These are phyloP conservation scores for Tryphoninae sp. DNA, from an alignment of 2,888 invertebrate species.

Conservation along the genomic window DNA sequence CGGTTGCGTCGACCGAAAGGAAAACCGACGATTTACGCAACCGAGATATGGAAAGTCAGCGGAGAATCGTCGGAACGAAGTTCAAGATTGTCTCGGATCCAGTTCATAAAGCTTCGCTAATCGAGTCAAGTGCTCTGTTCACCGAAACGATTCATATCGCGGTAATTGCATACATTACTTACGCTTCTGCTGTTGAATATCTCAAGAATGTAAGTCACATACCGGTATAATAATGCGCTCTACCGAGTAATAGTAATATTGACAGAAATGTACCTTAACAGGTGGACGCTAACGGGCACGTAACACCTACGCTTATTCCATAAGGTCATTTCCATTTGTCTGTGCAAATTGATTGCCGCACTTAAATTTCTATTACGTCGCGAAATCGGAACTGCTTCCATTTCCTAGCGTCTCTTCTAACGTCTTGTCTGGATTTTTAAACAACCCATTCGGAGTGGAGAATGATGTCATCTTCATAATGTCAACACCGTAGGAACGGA, in stretches of 20 bases:
- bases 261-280: constrained; percentile 43
- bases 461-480: not conserved
- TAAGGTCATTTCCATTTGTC: constrained; percentile 59
- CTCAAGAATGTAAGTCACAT: constrained; percentile 24
- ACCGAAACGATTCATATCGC: constrained; percentile 8
- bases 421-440: constrained; percentile 18
- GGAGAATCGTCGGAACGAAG: not conserved
- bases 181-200: not conserved
- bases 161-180: not conserved
- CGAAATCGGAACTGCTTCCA: constrained; percentile 34
- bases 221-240: not conserved
- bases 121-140: constrained; percentile 21
- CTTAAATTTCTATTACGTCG: constrained; percentile 44
- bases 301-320: constrained; percentile 29
- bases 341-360: constrained; percentile 39
- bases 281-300: constrained; percentile 31
- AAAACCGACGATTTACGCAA: constrained; percentile 7
- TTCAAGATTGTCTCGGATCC: constrained; percentile 34
- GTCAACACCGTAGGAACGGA: not conserved
- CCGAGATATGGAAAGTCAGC: constrained; percentile 1
- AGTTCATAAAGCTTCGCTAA: constrained; percentile 27
- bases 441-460: not conserved
- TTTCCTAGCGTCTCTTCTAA: not conserved
- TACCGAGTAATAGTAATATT: constrained; percentile 33
- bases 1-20: not conserved